Conservation (phyloP, 2,797 vertebrate genomes). For the Apodemus agrarius region DNA sequence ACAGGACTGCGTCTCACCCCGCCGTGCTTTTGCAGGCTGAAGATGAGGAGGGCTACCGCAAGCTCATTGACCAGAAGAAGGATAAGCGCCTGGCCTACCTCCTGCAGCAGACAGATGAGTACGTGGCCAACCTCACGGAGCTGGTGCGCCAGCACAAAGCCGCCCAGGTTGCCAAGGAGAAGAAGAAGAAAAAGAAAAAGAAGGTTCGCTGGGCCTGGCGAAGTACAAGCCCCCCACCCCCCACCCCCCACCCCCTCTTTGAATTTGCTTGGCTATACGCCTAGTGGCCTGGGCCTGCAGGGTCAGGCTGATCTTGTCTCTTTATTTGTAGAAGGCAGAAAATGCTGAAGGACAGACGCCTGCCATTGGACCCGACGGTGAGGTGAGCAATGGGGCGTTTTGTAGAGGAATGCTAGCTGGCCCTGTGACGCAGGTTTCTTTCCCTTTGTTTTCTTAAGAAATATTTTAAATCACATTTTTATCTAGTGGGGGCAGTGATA, state of each 20-base stretch:
- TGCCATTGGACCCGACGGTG: slow-evolving; percentile 94
- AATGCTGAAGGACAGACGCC: slow-evolving; percentile 89
- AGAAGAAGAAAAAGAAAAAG: slow-evolving; percentile 98
- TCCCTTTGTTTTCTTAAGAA: background rate
- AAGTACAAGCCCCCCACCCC: background rate
- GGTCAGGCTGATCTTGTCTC: background rate
- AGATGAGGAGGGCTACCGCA: slow-evolving; percentile 97
- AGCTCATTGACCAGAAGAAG: slow-evolving; percentile 98
- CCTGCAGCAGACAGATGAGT: slow-evolving; percentile 97
- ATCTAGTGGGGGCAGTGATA: background rate
- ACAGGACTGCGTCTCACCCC: background rate
- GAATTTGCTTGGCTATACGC: fast-evolving
- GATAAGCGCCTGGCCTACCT: slow-evolving; percentile 97
- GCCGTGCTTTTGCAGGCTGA: slow-evolving; percentile 88
- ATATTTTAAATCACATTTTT: background rate
- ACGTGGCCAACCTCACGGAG: slow-evolving; percentile 97
- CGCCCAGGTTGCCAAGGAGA: slow-evolving; percentile 96
- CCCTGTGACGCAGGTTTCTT: background rate
- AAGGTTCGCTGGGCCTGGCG: slow-evolving; percentile 84
- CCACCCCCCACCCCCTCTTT: too few relatives aligned
- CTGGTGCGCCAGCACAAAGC: slow-evolving; percentile 97
- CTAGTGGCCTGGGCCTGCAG: fast-evolving
- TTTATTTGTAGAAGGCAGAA: slow-evolving; percentile 92
- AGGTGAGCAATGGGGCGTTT: slow-evolving; percentile 86
- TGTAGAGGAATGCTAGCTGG: background rate